Evolutionary conservation across 2,113 vertebrate species (phyloP).

Genomic region (Leucoraja erinaceus): DNA sequence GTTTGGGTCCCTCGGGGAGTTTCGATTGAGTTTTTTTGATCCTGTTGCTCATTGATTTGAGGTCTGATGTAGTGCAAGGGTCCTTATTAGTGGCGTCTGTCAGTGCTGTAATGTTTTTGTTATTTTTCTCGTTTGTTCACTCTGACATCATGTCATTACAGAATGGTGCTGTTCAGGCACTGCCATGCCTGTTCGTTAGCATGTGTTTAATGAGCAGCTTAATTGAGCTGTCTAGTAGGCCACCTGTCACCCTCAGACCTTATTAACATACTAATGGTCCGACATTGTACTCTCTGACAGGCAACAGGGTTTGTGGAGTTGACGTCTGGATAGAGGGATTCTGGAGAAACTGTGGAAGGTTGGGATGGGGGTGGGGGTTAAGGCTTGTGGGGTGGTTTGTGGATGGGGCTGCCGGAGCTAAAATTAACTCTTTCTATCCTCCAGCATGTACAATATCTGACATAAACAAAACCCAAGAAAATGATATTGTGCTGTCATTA

Average conservation of each 20-base stretch:
- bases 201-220: conserved; percentile 99
- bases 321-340: conserved; percentile 78
- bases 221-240: conserved; percentile 99
- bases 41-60: conserved; percentile 74
- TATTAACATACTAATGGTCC: conserved; percentile 99
- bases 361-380: conserved; percentile 57
- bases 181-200: conserved; percentile 95
- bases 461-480: neutral
- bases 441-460: too few relatives aligned
- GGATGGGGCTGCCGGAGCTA: conserved; percentile 47
- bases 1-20: conserved; percentile 68
- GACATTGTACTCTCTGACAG: conserved; percentile 97
- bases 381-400: conserved; percentile 58
- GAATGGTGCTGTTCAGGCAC: conserved; percentile 84
- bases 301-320: conserved; percentile 76
- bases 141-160: conserved; percentile 97
- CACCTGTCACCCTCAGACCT: conserved; percentile 98
- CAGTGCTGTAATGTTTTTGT: conserved; percentile 73
- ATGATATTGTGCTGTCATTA: conserved; percentile 25
- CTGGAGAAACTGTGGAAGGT: conserved; percentile 43
- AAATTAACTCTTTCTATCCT: conserved; percentile 27
- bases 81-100: conserved; percentile 92
- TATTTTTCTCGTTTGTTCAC: conserved; percentile 91
- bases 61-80: conserved; percentile 68
- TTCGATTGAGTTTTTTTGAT: conserved; percentile 71